Evolutionary conservation across 2,888 invertebrate genomes (phyloP), one percentile per base, ranked within the genome.

Genomic region (Craniophora ligustri): DNA sequence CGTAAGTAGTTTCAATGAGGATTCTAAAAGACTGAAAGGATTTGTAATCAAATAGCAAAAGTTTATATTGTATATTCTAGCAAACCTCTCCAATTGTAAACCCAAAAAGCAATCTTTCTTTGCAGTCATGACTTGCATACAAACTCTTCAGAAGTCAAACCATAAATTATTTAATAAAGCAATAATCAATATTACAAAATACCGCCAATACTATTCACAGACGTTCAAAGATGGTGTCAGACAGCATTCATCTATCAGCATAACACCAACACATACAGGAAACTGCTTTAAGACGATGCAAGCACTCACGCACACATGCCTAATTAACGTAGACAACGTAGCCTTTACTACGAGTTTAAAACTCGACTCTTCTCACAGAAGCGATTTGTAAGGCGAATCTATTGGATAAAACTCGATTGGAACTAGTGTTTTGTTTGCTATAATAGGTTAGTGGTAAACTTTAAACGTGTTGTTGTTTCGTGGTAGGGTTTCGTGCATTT

Each of bases 181-280:
- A 23, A 67, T 58, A 31, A 23, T 23, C 23, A 60, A 67, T 57
- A 56, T 41, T 63, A 47, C 38, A 64, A 64, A 36, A 48, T 28
- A 47, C 23, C 50, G 64, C 64, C 51, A 67, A 57, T 55, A 55
- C 38, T 44, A 15, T 57, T 58, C 46, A 49, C 18, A 53, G 30
- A 39, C 48, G 38, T 45, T 57, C 46, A 56, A 49, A 49, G 32
- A 57, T 67, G 60, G 66, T 75, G 71, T 72, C 76, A 77, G 75
- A 65, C 75, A 68, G 72, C 74, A 74, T 78, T 84, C 80, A 82
- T 85, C 81, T 85, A 81, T 84, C 84, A 79, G 72, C 75, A 73
- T 73, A 62, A n/a, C 62, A 76, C 76, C 31, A 72, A 79, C 78
- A 83, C 82, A 81, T 72, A 36, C 41, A 64, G 41, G 49, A 74